A percentile compares a stretch with the other conserved stretches of the same genome.
Conservation (phyloP, 2,797 vertebrate species). For the Choloepus didactylus region DNA sequence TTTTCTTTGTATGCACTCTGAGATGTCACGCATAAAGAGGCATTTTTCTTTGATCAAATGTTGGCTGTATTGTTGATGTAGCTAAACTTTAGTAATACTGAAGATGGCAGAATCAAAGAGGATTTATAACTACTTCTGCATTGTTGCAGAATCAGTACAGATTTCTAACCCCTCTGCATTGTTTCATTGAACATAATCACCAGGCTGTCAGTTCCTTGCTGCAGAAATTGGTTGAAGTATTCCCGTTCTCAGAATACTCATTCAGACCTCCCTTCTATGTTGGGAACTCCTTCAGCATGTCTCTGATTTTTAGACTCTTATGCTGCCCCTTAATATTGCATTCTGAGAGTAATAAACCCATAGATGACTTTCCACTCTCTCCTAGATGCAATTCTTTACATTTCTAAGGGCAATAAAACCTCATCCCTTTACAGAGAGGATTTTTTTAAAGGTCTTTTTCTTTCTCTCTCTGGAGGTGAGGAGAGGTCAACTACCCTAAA, state of each 20-base stretch:
- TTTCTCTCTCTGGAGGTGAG: not conserved
- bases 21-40: not conserved
- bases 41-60: not conserved
- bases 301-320: not conserved
- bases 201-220: not conserved
- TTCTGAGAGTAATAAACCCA: not conserved
- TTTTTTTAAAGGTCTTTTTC: not conserved
- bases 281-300: not conserved
- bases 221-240: not conserved
- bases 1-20: not conserved
- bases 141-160: too few relatives aligned
- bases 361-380: not conserved
- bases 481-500: not conserved
- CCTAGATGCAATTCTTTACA: not conserved
- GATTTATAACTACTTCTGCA: too few relatives aligned
- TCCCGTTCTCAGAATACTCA: not conserved
- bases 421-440: not conserved
- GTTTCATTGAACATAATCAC: not conserved
- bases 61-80: not conserved
- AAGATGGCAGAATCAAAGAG: not conserved
- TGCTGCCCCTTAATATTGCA: not conserved
- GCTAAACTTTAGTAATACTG: not conserved
- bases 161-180: not conserved
- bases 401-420: not conserved
- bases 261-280: too few relatives aligned